Percentiles rank a stretch among this genome's conserved stretches.
Evolutionary conservation across 1,140 invertebrate genomes (phyloP).

Genomic region (Copidosoma floridanum): DNA sequence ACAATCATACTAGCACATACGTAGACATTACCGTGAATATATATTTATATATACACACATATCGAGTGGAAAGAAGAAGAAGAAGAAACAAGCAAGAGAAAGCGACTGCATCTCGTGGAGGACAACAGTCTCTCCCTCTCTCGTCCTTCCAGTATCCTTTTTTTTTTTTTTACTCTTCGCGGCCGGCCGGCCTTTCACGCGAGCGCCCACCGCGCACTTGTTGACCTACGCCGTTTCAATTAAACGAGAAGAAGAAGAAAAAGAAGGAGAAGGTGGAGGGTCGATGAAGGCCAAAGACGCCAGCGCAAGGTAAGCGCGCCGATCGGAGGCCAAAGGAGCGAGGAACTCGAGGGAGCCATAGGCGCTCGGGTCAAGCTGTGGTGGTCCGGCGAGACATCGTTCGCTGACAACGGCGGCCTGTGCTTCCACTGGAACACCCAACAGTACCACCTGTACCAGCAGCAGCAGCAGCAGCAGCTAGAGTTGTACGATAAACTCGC

Average conservation of each 20-base stretch:
- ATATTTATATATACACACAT: not conserved
- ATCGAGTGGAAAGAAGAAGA: too few species aligned
- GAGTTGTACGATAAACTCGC: too few species aligned
- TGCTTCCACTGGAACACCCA: slow-evolving; percentile 30
- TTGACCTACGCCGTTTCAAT: slow-evolving; percentile 48
- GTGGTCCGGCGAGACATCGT: slow-evolving; percentile 38
- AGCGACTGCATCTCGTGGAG: too few species aligned
- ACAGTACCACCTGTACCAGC: not conserved
- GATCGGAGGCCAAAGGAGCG: not conserved
- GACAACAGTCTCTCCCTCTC: not conserved
- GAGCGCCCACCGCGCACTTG: not conserved
- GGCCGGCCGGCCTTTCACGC: not conserved
- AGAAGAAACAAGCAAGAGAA: too few species aligned
- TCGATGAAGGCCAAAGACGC: not conserved
- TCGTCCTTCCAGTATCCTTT: too few species aligned
- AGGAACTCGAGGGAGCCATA: too few species aligned
- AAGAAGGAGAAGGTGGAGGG: not conserved
- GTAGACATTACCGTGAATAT: not conserved
- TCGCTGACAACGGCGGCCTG: slow-evolving; percentile 30
- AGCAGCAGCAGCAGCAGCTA: not conserved
- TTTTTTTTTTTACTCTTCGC: too few species aligned
- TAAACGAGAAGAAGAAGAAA: slow-evolving; percentile 24
- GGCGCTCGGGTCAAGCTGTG: slow-evolving; percentile 48
- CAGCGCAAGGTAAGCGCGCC: not conserved
- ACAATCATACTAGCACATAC: slow-evolving; percentile 23